Evolutionary conservation across 2,888 invertebrate species (phyloP).

Genomic region (Cataglyphis albicans): DNA sequence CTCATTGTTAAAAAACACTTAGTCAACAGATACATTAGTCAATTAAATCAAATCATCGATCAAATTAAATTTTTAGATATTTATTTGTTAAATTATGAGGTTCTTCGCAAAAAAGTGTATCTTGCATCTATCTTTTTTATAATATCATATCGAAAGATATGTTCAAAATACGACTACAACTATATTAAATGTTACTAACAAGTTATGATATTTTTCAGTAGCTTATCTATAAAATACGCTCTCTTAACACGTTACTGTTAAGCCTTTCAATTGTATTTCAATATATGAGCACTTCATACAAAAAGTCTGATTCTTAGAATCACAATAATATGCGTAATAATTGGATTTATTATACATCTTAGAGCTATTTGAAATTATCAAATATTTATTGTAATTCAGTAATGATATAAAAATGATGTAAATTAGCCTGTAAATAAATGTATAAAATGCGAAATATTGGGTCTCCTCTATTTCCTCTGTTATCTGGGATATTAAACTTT

Average conservation of each 20-base stretch:
- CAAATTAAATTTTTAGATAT: not conserved
- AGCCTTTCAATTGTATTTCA: slow-evolving; percentile 29
- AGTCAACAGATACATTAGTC: not conserved
- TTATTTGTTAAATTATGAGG: not conserved
- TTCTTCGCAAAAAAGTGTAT: not conserved
- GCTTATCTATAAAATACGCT: not conserved
- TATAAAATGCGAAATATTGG: slow-evolving; percentile 75
- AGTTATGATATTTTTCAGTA: not conserved
- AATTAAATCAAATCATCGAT: too few species aligned
- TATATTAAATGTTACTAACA: slow-evolving; percentile 13
- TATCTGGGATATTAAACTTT: not conserved
- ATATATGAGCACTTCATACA: not conserved
- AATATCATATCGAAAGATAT: not conserved
- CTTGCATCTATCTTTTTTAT: slow-evolving; percentile 1
- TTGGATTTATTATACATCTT: slow-evolving; percentile 7
- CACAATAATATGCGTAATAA: slow-evolving; percentile 16
- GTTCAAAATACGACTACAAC: not conserved
- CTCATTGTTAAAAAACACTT: slow-evolving; percentile 10
- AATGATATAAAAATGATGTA: slow-evolving; percentile 77
- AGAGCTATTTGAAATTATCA: slow-evolving; percentile 28
- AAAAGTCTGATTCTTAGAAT: slow-evolving; percentile 8
- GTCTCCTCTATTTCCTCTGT: not conserved
- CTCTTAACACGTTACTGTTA: not conserved
- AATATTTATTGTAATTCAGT: slow-evolving; percentile 64
- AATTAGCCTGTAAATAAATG: slow-evolving; percentile 86